Percentiles rank a stretch among this genome's conserved stretches.
Evolutionary conservation across 1,140 invertebrate species (phyloP).

Genomic region (Tribolium castaneum): DNA sequence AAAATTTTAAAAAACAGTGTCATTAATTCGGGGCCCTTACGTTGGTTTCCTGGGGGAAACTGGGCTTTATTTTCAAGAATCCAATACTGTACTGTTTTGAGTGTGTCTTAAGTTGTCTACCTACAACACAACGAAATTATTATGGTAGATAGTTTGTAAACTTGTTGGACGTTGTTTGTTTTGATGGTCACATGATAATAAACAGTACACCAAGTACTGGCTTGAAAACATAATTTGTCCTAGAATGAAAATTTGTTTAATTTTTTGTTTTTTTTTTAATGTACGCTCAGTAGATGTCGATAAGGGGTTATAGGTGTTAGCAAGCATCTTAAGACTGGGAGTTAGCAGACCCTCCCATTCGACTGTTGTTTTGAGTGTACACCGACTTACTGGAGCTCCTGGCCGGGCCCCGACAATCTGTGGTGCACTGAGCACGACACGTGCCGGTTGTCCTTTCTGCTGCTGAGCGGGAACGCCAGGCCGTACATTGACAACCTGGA

Average conservation of each 20-base stretch:
- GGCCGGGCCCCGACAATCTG: constrained; percentile 85
- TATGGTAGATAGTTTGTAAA: background rate
- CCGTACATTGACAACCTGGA: constrained; percentile 88
- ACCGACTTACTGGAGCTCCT: constrained; percentile 79
- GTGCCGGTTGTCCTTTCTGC: constrained; percentile 78
- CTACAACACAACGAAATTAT: background rate
- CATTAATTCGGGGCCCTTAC: too few species aligned
- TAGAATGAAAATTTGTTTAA: too few species aligned
- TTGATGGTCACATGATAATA: background rate
- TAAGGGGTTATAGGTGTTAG: background rate
- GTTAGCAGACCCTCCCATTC: constrained; percentile 17
- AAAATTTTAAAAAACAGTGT: too few species aligned
- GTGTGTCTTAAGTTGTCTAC: background rate
- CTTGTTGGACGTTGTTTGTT: background rate
- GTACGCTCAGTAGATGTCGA: background rate
- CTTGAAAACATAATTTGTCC: background rate
- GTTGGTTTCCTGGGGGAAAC: too few species aligned
- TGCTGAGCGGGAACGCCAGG: constrained; percentile 73
- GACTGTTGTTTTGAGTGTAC: constrained; percentile 38
- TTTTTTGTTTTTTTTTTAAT: background rate
- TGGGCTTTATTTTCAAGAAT: too few species aligned
- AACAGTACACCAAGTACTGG: background rate
- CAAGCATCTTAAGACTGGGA: background rate
- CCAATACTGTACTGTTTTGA: too few species aligned
- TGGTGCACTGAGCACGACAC: constrained; percentile 82